A percentile compares a stretch with the other conserved stretches of the same genome.
These are phyloP conservation scores for Sigmodon hispidus DNA, from an alignment of 2,113 vertebrate genomes.

Conservation along the genomic window DNA sequence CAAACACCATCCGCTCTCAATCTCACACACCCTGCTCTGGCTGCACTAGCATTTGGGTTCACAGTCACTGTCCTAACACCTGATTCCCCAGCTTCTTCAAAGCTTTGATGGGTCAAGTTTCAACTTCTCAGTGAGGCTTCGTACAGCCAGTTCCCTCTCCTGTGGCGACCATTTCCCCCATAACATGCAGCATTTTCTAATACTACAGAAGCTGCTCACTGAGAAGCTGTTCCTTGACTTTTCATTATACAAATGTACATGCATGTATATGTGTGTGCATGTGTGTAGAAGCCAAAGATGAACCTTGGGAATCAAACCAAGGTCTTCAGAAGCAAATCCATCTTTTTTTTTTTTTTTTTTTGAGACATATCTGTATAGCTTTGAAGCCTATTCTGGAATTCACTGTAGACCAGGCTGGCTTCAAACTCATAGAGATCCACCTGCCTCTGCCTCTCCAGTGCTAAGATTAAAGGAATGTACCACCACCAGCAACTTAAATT, in stretches of 20 bases:
- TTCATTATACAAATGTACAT: neutral
- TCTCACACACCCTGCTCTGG: neutral
- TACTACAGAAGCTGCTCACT: neutral
- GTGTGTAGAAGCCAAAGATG: neutral
- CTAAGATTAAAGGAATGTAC: neutral
- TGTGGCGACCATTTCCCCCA: neutral
- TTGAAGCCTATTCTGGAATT: no score
- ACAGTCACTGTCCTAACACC: neutral
- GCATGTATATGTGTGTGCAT: neutral
- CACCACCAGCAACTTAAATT: neutral
- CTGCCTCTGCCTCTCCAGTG: neutral
- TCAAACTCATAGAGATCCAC: neutral
- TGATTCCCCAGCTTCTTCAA: neutral
- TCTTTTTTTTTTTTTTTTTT: neutral
- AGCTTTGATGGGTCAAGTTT: neutral
- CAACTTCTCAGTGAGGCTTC: neutral
- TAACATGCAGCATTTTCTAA: neutral
- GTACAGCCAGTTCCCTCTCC: neutral
- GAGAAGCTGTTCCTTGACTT: neutral
- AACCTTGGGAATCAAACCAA: neutral
- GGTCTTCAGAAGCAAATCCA: neutral
- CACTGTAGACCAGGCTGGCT: neutral
- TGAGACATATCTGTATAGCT: no score
- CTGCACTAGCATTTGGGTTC: neutral
- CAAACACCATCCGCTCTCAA: neutral